A percentile compares a stretch with the other conserved stretches of the same genome.
Evolutionary conservation across 2,113 vertebrate species (phyloP).

Genomic region (Dissostichus mawsoni): DNA sequence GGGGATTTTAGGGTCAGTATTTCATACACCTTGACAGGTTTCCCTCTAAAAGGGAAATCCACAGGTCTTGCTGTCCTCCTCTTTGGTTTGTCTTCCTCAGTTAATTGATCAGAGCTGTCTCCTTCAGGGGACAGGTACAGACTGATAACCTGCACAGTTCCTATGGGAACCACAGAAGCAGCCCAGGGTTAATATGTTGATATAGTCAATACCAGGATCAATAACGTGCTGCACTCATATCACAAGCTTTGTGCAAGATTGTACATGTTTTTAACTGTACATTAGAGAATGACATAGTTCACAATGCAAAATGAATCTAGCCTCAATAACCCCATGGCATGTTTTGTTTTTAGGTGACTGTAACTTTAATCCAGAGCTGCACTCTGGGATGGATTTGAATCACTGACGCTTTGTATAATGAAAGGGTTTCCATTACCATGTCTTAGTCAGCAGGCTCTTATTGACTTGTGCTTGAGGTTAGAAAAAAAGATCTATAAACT

Average conservation of each 20-base stretch:
- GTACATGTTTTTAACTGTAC: neutral
- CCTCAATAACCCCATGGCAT: neutral
- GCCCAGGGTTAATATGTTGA: neutral
- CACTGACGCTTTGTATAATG: neutral
- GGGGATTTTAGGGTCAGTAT: neutral
- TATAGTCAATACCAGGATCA: conserved; percentile 51
- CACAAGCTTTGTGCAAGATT: neutral
- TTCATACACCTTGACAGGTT: neutral
- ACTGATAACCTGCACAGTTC: conserved; percentile 15
- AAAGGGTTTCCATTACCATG: conserved; percentile 46
- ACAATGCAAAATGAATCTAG: neutral
- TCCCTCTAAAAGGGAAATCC: conserved; percentile 13
- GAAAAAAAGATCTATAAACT: conserved; percentile 16
- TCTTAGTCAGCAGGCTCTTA: conserved; percentile 26
- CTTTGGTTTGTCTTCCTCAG: conserved; percentile 8
- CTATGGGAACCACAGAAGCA: conserved; percentile 32
- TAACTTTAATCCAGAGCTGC: neutral
- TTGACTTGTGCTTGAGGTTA: neutral
- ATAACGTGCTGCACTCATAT: conserved; percentile 24
- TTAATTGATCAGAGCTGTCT: conserved; percentile 23
- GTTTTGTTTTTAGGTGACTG: neutral
- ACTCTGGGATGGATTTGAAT: neutral
- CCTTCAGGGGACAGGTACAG: neutral
- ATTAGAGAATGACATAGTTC: neutral
- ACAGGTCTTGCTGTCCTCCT: neutral